Percentiles rank a stretch among this genome's conserved stretches.
These are phyloP conservation scores for Acipenser transmontanus DNA, from an alignment of 2,797 vertebrate genomes.

Conservation along the genomic window DNA sequence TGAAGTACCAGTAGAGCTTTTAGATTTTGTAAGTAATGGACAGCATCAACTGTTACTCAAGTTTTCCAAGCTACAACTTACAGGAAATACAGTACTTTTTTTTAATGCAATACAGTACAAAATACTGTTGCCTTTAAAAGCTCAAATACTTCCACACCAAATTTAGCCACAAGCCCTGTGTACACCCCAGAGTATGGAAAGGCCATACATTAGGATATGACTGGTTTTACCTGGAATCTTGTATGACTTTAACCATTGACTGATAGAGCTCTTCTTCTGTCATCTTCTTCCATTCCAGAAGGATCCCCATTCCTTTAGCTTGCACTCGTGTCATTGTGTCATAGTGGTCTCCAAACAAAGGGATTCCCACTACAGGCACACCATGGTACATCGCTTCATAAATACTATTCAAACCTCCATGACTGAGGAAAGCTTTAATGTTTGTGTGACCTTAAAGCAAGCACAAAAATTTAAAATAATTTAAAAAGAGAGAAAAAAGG, in stretches of 20 bases:
- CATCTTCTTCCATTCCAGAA: slow-evolving; percentile 89
- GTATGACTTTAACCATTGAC: slow-evolving; percentile 79
- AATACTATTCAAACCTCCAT: slow-evolving; percentile 94
- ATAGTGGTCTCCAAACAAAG: slow-evolving; percentile 95
- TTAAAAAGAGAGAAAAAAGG: slow-evolving; percentile 9
- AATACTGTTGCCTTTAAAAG: too few species aligned
- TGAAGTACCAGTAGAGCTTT: too few species aligned
- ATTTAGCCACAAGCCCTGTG: too few species aligned
- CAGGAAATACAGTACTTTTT: too few species aligned
- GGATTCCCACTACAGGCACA: slow-evolving; percentile 91
- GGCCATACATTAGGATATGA: not conserved
- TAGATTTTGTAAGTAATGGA: too few species aligned
- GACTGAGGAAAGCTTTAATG: slow-evolving; percentile 88
- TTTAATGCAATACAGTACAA: too few species aligned
- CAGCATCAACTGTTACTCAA: too few species aligned
- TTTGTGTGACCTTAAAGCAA: slow-evolving; percentile 71
- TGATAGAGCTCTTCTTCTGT: slow-evolving; percentile 74
- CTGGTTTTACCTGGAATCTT: slow-evolving; percentile 67
- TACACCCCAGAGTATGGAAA: not conserved
- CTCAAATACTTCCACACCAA: too few species aligned
- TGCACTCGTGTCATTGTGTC: slow-evolving; percentile 95
- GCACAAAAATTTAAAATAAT: slow-evolving; percentile 3
- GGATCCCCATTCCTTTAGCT: slow-evolving; percentile 95
- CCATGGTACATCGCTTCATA: slow-evolving; percentile 98
- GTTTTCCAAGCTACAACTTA: too few species aligned